Evolutionary conservation across 2,888 invertebrate species (phyloP), one percentile per base, ranked within the genome.

Genomic region (Meiosimyza platycephala): DNA sequence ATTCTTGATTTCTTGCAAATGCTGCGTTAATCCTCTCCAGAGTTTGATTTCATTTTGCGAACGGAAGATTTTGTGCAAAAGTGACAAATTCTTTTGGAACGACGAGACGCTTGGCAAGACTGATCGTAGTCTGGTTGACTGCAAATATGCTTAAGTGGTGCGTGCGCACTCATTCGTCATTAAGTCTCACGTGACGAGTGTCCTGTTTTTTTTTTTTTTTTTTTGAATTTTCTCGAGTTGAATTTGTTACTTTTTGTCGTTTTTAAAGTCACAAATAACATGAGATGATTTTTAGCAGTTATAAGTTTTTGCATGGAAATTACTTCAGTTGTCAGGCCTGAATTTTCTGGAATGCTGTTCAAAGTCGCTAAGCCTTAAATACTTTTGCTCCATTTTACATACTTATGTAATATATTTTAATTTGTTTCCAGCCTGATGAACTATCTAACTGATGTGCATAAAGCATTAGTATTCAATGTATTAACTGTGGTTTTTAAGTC

Each of bases 161-260:
- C 77, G 62, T 71, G 67, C 77, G 78, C 83, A 80, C 75, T 82
- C 82, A 80, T 78, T 81, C 83, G 81, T 80, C 79, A 79, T 73
- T 80, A 81, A 82, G 79, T 81, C 81, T 79, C 79, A 84, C 81
- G 79, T 83, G 84, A 82, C 80, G 83, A 81, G 79, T 74, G 67
- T 74, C 28, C 66, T 51, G 9, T 71, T 59, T 22, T 62, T 70
- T 66, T 68, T 18, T 60, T 69, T 69, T n/a, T n/a, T n/a, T 48
- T 48, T 59, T 64, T 76, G 65, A 70, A 64, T 59, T 13, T 74
- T 50, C 55, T 59, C 54, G 59, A 79, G 79, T 80, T 79, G 81
- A 80, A 81, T 84, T 81, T 81, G 80, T 80, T 81, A 79, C 81
- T 84, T 84, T 84, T 83, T 84, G 84, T 83, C 84, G 79, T 80